phyloP scores from a whole-genome alignment of 2,888 invertebrate species.

The Dione vanillae region DNA sequence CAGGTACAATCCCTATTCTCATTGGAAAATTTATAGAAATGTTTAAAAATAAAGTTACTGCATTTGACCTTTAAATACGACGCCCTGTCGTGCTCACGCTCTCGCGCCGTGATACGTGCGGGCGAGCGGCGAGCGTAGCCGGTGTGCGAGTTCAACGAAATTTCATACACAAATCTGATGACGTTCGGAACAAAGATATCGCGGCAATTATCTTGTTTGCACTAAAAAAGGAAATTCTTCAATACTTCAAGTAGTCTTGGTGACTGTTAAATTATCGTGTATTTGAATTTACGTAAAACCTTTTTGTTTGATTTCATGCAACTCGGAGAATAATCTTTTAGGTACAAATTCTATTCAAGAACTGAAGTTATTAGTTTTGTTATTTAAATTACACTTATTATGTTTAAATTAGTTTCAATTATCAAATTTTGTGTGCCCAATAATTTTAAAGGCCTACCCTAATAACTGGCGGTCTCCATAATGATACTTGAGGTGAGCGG shows the following conservation, averaged over 20 bases:
- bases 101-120: constrained; percentile 21
- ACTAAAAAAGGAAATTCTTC: background rate
- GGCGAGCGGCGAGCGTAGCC: background rate
- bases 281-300: too few relatives aligned
- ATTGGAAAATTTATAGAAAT: constrained; percentile 15
- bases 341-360: too few relatives aligned
- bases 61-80: constrained; percentile 29
- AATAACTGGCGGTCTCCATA: background rate
- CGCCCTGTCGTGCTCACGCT: constrained; percentile 28
- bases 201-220: background rate
- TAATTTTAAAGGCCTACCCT: background rate
- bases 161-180: constrained; percentile 13
- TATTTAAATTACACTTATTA: too few relatives aligned
- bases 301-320: background rate
- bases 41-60: constrained; percentile 28
- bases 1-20: constrained; percentile 8
- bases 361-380: too few relatives aligned
- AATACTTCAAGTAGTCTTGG: background rate
- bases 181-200: constrained; percentile 2
- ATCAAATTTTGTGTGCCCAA: background rate
- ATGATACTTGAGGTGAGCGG: constrained; percentile 1
- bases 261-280: background rate
- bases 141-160: constrained; percentile 13
- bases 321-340: too few relatives aligned
- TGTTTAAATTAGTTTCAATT: too few relatives aligned